Evolutionary conservation across 2,797 vertebrate species (phyloP).

Genomic region (Mormyrus hasselquistii): DNA sequence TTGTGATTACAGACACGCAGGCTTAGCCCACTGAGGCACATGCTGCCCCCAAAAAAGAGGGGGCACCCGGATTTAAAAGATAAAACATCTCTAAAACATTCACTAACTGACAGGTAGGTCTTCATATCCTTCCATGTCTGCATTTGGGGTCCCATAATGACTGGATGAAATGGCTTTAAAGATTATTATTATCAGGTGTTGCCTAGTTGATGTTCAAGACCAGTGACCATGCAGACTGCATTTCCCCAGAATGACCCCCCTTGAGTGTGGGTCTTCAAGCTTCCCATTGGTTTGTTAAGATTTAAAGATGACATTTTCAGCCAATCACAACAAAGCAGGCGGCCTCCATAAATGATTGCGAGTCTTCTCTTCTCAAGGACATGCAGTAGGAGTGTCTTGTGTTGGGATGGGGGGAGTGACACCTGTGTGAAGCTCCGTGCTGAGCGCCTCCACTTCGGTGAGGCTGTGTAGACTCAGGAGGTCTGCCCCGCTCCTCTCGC

Average conservation of each 20-base stretch:
- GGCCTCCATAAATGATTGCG: neutral
- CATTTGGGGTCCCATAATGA: neutral
- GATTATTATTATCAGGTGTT: neutral
- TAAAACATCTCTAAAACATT: too few species aligned
- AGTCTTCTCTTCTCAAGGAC: neutral
- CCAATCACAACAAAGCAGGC: neutral
- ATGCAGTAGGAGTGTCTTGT: neutral
- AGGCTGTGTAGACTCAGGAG: constrained; percentile 82
- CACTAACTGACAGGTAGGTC: neutral
- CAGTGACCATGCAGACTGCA: neutral
- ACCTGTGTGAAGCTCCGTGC: constrained; percentile 70
- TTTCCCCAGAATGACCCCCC: neutral
- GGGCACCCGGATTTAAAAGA: too few species aligned
- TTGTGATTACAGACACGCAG: too few species aligned
- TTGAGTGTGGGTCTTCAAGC: neutral
- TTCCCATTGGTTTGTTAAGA: neutral
- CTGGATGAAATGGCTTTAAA: neutral
- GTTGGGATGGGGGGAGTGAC: constrained; percentile 21
- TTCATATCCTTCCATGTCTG: neutral
- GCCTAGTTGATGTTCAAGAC: neutral
- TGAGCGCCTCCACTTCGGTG: constrained; percentile 76
- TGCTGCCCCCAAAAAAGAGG: too few species aligned
- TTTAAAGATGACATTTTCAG: neutral
- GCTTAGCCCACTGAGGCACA: too few species aligned
- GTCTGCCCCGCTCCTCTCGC: constrained; percentile 47